Conservation (phyloP, 2,113 vertebrate species). For the Tychaedon coryphoeus region DNA sequence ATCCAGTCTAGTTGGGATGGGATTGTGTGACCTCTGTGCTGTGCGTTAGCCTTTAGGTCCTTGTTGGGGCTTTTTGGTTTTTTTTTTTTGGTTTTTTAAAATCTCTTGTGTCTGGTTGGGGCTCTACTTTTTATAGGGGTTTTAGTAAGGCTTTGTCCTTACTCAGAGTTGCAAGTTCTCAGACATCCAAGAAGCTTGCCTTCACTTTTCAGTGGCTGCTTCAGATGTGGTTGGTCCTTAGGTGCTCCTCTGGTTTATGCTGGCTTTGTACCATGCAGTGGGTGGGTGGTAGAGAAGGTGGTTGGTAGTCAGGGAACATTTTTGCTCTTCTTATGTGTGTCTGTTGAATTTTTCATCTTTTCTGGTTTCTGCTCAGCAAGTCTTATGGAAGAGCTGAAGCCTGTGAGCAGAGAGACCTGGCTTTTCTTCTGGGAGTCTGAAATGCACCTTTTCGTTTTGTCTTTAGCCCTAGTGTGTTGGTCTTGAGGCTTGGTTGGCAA, state of each 20-base stretch:
- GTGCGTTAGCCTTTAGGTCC: rapidly evolving
- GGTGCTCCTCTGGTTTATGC: rapidly evolving
- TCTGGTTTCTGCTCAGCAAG: rapidly evolving
- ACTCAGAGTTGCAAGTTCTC: background rate
- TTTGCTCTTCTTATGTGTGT: background rate
- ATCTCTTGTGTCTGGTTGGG: background rate
- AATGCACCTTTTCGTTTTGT: background rate
- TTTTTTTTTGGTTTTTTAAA: rapidly evolving
- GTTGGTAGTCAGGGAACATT: background rate
- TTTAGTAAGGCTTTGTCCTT: background rate
- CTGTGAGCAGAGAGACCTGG: background rate
- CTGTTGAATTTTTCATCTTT: background rate
- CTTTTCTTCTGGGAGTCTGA: background rate
- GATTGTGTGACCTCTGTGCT: background rate
- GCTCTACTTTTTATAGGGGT: background rate
- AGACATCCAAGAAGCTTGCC: background rate
- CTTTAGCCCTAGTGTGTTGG: background rate
- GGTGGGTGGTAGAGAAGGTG: background rate
- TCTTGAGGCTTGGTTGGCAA: background rate
- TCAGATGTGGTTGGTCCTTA: background rate
- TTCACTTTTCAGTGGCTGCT: background rate
- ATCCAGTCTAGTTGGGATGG: background rate
- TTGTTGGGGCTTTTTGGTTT: background rate
- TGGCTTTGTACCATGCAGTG: background rate
- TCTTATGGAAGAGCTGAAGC: background rate